Evolutionary conservation across 2,797 vertebrate genomes (phyloP).

Genomic region (Malacoraja senta): DNA sequence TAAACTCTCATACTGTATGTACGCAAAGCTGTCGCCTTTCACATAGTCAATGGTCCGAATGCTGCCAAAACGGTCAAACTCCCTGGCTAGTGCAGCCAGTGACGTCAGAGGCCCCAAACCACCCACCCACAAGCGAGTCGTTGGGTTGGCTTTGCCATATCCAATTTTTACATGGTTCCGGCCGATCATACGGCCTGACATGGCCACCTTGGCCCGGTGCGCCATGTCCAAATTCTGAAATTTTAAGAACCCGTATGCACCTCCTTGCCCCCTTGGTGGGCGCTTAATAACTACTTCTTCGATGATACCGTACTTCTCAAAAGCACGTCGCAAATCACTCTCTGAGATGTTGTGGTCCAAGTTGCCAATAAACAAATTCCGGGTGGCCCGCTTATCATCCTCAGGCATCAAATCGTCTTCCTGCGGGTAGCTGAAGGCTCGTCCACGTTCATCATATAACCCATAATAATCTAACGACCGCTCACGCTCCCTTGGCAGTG

Average conservation of each 20-base stretch:
- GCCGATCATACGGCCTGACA: slow-evolving; percentile 85
- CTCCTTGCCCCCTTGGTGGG: slow-evolving; percentile 78
- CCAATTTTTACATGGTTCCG: slow-evolving; percentile 92
- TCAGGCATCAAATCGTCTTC: slow-evolving; percentile 90
- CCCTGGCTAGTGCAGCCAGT: slow-evolving; percentile 79
- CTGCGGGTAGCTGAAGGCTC: slow-evolving; percentile 72
- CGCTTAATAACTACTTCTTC: slow-evolving; percentile 95
- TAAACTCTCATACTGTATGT: slow-evolving; percentile 93
- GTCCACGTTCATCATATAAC: slow-evolving; percentile 79
- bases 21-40: slow-evolving; percentile 91
- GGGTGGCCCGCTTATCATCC: slow-evolving; percentile 88
- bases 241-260: slow-evolving; percentile 90
- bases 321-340: slow-evolving; percentile 77
- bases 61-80: slow-evolving; percentile 94
- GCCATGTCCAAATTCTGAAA: slow-evolving; percentile 98
- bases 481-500: slow-evolving; percentile 75
- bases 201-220: slow-evolving; percentile 87
- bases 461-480: slow-evolving; percentile 83
- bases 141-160: slow-evolving; percentile 91
- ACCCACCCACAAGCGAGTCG: slow-evolving; percentile 91
- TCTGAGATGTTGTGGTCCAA: slow-evolving; percentile 86
- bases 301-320: slow-evolving; percentile 90
- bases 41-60: slow-evolving; percentile 93
- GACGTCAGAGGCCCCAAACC: slow-evolving; percentile 83
- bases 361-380: slow-evolving; percentile 93